Evolutionary conservation across 2,888 invertebrate genomes (phyloP).

Genomic region (Drosophila yooni): DNA sequence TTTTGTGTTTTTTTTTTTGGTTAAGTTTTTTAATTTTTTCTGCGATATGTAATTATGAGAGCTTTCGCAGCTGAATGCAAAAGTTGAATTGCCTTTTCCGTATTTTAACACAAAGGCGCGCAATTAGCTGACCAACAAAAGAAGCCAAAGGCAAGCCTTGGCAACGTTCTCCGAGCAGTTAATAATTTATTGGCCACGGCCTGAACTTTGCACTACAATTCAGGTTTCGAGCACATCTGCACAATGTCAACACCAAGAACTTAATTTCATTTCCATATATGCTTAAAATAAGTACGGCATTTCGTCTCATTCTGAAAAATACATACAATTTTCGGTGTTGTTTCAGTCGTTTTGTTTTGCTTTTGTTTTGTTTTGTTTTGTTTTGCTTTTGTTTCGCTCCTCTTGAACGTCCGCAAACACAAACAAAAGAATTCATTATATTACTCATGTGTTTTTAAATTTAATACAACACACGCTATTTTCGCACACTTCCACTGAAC

Average conservation of each 20-base stretch:
- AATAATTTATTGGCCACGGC: constrained; percentile 48
- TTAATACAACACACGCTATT: constrained; percentile 78
- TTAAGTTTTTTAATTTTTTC: constrained; percentile 17
- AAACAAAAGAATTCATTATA: constrained; percentile 81
- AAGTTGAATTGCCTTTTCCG: constrained; percentile 74
- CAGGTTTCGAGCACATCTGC: constrained; percentile 11
- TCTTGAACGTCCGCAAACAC: constrained; percentile 41
- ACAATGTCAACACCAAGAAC: constrained; percentile 40
- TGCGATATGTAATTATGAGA: constrained; percentile 61
- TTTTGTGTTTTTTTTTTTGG: no score
- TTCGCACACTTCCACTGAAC: constrained; percentile 49
- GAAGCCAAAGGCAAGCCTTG: constrained; percentile 25
- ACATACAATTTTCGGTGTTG: constrained; percentile 13
- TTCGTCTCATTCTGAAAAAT: constrained; percentile 22
- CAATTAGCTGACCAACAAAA: constrained; percentile 64
- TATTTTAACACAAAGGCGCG: constrained; percentile 64
- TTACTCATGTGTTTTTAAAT: constrained; percentile 77
- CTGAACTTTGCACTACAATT: constrained; percentile 19
- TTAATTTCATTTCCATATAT: constrained; percentile 56
- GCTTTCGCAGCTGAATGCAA: constrained; percentile 63
- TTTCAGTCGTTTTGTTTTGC: not conserved
- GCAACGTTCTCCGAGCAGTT: constrained; percentile 26
- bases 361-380: constrained; percentile 14
- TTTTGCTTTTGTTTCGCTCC: constrained; percentile 39
- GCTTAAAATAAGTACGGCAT: constrained; percentile 50